Evolutionary conservation across 2,888 invertebrate genomes (phyloP).

Genomic region (Dexiosoma caninum): DNA sequence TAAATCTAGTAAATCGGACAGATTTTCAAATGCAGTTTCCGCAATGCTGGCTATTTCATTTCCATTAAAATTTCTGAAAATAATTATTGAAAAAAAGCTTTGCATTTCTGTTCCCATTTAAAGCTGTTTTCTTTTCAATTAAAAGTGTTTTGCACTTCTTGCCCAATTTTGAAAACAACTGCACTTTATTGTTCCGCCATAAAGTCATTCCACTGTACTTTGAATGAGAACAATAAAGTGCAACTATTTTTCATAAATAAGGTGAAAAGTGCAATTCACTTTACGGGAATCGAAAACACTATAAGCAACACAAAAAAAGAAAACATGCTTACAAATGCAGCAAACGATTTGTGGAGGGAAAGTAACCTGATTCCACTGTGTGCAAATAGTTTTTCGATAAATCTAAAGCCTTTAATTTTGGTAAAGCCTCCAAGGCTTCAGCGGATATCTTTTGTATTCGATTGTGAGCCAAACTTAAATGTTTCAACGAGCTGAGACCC

Average conservation of each 20-base stretch:
- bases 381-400: slow-evolving; percentile 78
- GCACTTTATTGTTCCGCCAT: too few species aligned
- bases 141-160: too few species aligned
- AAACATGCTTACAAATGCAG: slow-evolving; percentile 74
- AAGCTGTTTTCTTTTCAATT: neutral
- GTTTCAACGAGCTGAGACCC: slow-evolving; percentile 85
- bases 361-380: slow-evolving; percentile 76
- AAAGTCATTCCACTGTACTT: too few species aligned
- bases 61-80: slow-evolving; percentile 82
- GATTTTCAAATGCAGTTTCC: slow-evolving; percentile 84
- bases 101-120: neutral
- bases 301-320: too few species aligned
- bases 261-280: too few species aligned
- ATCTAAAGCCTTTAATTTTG: slow-evolving; percentile 75
- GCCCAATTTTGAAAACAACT: too few species aligned
- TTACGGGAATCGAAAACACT: too few species aligned
- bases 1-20: slow-evolving; percentile 85
- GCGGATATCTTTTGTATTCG: slow-evolving; percentile 87
- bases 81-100: neutral
- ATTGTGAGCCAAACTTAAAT: slow-evolving; percentile 89
- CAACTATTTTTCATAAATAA: too few species aligned
- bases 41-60: slow-evolving; percentile 86
- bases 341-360: slow-evolving; percentile 77
- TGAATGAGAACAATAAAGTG: too few species aligned
- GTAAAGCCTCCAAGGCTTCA: slow-evolving; percentile 91